Evolutionary conservation across 2,113 vertebrate genomes (phyloP), one percentile per base, ranked within the genome.

Genomic region (Epinephelus cyanopodus): DNA sequence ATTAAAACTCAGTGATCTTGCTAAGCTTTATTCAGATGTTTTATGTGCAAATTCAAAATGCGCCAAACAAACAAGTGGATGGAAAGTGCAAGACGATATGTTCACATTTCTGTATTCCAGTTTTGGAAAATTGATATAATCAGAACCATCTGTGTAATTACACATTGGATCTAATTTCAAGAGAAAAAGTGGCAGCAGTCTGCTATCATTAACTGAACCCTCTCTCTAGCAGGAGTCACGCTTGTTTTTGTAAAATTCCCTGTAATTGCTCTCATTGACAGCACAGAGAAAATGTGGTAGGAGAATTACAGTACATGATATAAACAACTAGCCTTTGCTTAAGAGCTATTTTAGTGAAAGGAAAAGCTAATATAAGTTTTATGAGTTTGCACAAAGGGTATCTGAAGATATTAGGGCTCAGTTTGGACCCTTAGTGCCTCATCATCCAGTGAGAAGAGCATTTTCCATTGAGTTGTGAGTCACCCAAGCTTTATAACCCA

Each of bases 201-300:
- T 64, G 23, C 19, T 74, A 6, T 29, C n/a, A 68, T 58, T 39
- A 68, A 62, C 42, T 23, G 48, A 73, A 33, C 14, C 4, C 9
- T 45, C 7, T 54, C 52, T 69, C 12, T 9, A 60, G 21, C 9
- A 15, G n/a, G 8, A 60, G 39, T 50, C 15, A 29, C 6, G 3
- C 53, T 48, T 67, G 29, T 67, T 83, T 67, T 45, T 33, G 66
- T 72, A 17, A 52, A 77, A n/a, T 64, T 67, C 5, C 25, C 33
- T 2, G 2, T 47, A 60, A n/a, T 10, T 42, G 5, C 15, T 64
- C 21, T 48, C 23, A 70, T 11, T 54, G 14, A 58, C 5, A 57
- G 3, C 9, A 0, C 19, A 37, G 21, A 48, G n/a, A 27, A 76
- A 61, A 2, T 10, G 54, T 2, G 27, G 56, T 27, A 57, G 21